phyloP scores from a whole-genome alignment of 1,140 invertebrate species.

The Drosophila nannoptera region DNA sequence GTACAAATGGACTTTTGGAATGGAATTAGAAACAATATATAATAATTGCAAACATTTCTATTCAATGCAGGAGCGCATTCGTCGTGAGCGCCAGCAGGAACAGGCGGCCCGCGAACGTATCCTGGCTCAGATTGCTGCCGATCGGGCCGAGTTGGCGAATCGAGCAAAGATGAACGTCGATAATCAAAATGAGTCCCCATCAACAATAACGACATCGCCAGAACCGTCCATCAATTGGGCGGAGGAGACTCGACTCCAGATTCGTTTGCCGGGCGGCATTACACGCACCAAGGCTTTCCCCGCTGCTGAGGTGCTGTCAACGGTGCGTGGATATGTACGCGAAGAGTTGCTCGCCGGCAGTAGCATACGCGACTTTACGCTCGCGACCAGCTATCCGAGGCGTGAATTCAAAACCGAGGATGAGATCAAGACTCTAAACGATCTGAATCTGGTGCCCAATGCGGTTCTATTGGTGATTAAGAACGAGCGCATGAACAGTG shows the following conservation, averaged over 20 bases:
- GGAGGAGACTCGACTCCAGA: conserved; percentile 89
- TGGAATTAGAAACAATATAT: too few relatives aligned
- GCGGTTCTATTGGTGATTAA: conserved; percentile 85
- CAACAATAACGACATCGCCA: neutral
- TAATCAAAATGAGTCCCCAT: conserved; percentile 78
- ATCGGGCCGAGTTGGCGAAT: conserved; percentile 80
- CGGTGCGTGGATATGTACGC: conserved; percentile 67
- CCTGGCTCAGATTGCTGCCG: conserved; percentile 85
- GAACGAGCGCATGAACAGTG: conserved; percentile 44
- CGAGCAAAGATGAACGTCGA: neutral
- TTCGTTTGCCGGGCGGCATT: conserved; percentile 89
- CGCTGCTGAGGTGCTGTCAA: conserved; percentile 75
- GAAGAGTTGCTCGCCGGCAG: conserved; percentile 57
- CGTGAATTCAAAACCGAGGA: conserved; percentile 84
- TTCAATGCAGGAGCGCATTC: conserved; percentile 49
- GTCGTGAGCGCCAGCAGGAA: conserved; percentile 83
- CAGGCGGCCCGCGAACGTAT: conserved; percentile 83
- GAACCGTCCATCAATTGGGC: conserved; percentile 2
- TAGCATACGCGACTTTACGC: conserved; percentile 81
- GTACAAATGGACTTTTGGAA: conserved; percentile 34
- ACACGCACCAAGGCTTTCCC: conserved; percentile 79
- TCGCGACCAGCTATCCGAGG: conserved; percentile 90
- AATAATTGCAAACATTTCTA: neutral
- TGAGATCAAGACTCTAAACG: conserved; percentile 82
- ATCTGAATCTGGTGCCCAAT: conserved; percentile 88